Base-by-base conservation (phyloP, 2,888 invertebrate species). In the Heteromyza rotundicornis region DNA sequence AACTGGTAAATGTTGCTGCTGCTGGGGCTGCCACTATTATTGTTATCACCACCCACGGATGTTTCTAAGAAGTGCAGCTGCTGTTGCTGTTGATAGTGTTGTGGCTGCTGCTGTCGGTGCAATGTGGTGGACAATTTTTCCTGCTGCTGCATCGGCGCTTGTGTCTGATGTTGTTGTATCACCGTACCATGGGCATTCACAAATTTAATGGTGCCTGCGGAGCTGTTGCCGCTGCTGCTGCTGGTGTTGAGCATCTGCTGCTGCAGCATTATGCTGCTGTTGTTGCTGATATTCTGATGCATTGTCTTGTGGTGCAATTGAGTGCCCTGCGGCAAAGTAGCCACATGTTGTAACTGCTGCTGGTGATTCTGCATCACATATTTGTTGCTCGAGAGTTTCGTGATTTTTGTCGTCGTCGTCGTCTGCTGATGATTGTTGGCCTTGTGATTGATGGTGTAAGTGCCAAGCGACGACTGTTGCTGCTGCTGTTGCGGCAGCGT, bases 121-220 rank as follows among this genome's bases (percentile, higher is more conserved):
- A 59, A 68, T 62, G 68, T 56, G 58, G 67, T 60, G 49, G 67
- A 57, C 54, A 64, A 66, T 59, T 64, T 69, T 51, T 64, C 63
- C 22, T 62, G 63, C 20, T 53, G 65, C 20, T 62, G 68, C 12
- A 63, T 64, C 49, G 54, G 64, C 23, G 67, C 44, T 24, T 57
- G 54, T 65, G 67, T 62, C 51, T 74, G 80, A 63, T 80, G 81
- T 55, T 77, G 82, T 55, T 82, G 83, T 62, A 82, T 78, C 17
- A 83, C 77, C 1, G 82, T 82, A 32, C 83, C 83, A 49, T 83
- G 82, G 2, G 83, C 79, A 66, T 83, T 83, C 7, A 83, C 83
- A 74, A 82, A 83, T 66, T 83, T 83, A 10, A 83, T 83, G 20
- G 80, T 79, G 23, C 75, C 70, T 27, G 68, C 65, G 24, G 62